A percentile compares a stretch with the other conserved stretches of the same genome.
These are phyloP conservation scores for Dipus sagitta DNA, from an alignment of 2,797 vertebrate species.

Conservation along the genomic window DNA sequence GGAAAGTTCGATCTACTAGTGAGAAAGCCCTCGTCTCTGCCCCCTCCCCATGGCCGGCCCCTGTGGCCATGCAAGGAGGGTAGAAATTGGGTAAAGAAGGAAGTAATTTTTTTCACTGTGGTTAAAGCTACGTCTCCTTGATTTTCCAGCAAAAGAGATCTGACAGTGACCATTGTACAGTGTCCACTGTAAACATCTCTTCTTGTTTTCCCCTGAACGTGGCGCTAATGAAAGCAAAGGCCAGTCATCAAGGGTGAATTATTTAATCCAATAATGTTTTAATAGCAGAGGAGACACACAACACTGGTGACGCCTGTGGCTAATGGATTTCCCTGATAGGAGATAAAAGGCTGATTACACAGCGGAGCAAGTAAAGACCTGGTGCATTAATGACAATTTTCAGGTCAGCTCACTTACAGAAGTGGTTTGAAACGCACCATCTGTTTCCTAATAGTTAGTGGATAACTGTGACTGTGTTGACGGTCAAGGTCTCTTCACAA, in stretches of 20 bases:
- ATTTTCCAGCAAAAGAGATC: conserved; percentile 17
- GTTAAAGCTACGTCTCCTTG: not conserved
- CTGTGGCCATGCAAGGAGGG: rapidly evolving
- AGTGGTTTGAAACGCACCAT: conserved; percentile 81
- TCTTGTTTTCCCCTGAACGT: conserved; percentile 58
- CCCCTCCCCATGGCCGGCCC: not conserved
- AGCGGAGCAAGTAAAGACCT: conserved; percentile 37
- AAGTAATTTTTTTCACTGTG: not conserved
- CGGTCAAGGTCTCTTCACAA: conserved; percentile 49
- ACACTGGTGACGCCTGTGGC: conserved; percentile 77
- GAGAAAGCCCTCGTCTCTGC: not conserved
- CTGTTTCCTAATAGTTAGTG: conserved; percentile 80
- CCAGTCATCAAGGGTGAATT: conserved; percentile 80
- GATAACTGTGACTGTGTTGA: conserved; percentile 55
- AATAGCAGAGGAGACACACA: conserved; percentile 82
- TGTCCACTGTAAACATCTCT: conserved; percentile 53
- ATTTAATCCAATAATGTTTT: conserved; percentile 87
- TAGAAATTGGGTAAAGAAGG: not conserved
- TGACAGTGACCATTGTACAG: not conserved
- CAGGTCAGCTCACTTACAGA: conserved; percentile 82
- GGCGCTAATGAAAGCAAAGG: conserved; percentile 79
- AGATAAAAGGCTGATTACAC: conserved; percentile 86
- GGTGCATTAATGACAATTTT: conserved; percentile 81
- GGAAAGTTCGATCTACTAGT: not conserved
- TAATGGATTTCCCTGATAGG: conserved; percentile 87